phyloP scores from a whole-genome alignment of 2,797 vertebrate species.

The Sebastes taczanowskii region DNA sequence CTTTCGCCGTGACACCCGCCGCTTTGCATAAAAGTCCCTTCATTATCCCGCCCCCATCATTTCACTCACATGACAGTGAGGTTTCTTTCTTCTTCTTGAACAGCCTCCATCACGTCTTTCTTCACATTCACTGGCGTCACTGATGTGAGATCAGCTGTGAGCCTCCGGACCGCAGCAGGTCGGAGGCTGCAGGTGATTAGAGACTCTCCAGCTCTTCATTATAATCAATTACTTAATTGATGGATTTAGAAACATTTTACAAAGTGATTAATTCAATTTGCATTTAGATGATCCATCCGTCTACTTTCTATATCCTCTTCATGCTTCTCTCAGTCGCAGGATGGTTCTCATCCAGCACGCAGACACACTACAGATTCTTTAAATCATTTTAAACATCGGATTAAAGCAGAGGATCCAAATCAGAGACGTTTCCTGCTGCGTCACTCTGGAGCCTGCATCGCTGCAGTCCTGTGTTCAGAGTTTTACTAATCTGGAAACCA shows the following conservation, averaged over 20 bases:
- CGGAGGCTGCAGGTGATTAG: slow-evolving; percentile 33
- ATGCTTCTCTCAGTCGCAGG: background rate
- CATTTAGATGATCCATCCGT: slow-evolving; percentile 31
- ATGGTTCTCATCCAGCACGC: slow-evolving; percentile 31
- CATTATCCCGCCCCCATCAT: slow-evolving; percentile 58
- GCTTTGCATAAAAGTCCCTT: slow-evolving; percentile 59
- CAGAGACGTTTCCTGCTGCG: too few relatives aligned
- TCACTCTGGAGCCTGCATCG: too few relatives aligned
- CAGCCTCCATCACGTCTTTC: slow-evolving; percentile 30
- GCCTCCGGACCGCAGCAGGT: slow-evolving; percentile 29
- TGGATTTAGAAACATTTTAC: slow-evolving; percentile 49
- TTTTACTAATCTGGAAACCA: too few relatives aligned
- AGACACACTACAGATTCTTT: background rate
- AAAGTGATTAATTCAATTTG: slow-evolving; percentile 46
- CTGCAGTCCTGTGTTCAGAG: too few relatives aligned
- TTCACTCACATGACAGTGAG: slow-evolving; percentile 31
- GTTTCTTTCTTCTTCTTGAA: background rate
- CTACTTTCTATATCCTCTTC: background rate
- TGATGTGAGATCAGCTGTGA: slow-evolving; percentile 14
- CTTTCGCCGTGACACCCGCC: slow-evolving; percentile 43
- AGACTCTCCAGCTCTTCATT: slow-evolving; percentile 36
- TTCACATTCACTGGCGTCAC: slow-evolving; percentile 14
- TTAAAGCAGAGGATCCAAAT: too few relatives aligned
- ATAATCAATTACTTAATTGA: slow-evolving; percentile 35
- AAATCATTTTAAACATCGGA: too few relatives aligned